These are phyloP conservation scores for Heteromormyrus szaboi DNA, from an alignment of 2,797 vertebrate genomes.

Conservation along the genomic window DNA sequence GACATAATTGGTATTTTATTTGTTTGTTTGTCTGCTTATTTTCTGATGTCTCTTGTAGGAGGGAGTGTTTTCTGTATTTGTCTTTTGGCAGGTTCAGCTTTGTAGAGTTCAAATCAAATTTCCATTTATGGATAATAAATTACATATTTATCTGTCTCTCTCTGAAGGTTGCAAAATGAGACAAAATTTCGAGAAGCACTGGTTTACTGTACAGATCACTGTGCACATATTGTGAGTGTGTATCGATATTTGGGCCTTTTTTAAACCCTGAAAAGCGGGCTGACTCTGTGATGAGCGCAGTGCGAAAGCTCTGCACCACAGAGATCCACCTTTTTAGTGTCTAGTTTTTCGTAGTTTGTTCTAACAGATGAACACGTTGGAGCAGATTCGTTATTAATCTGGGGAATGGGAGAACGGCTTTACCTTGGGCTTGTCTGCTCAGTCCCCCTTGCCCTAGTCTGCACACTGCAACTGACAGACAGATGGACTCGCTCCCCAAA, in stretches of 20 bases:
- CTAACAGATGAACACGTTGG: neutral
- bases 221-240: neutral
- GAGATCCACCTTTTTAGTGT: neutral
- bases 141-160: neutral
- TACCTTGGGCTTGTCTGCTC: neutral
- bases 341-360: neutral
- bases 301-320: neutral
- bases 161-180: neutral
- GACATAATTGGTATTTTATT: neutral
- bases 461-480: neutral
- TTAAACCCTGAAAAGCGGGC: neutral
- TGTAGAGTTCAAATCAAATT: neutral
- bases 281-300: neutral
- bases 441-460: neutral
- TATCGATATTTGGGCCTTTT: neutral
- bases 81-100: neutral
- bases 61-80: neutral
- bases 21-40: neutral
- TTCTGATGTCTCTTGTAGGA: neutral
- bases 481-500: neutral
- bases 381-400: neutral
- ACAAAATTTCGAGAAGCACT: neutral
- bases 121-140: too few species aligned
- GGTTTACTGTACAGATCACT: neutral
- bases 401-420: neutral